A percentile compares a stretch with the other conserved stretches of the same genome.
Evolutionary conservation across 2,113 vertebrate genomes (phyloP).

Genomic region (Bucco capensis): DNA sequence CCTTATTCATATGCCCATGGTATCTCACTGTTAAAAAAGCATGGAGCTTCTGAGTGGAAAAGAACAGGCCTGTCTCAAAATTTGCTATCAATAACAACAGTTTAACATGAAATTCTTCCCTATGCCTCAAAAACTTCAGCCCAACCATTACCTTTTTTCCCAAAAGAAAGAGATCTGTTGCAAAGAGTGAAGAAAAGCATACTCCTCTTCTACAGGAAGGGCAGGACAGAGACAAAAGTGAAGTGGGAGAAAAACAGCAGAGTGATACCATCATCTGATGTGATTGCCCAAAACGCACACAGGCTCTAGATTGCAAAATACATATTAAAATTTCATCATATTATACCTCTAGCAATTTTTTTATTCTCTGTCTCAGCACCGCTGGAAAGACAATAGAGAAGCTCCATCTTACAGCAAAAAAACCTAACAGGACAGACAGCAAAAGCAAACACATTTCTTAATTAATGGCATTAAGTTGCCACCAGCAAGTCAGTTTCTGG

Average conservation of each 20-base stretch:
- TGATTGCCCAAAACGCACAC: not conserved
- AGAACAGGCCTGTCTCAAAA: not conserved
- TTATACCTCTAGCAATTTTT: not conserved
- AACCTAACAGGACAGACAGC: not conserved
- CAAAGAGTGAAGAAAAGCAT: not conserved
- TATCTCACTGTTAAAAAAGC: not conserved
- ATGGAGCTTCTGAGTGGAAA: not conserved
- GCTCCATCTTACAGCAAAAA: not conserved
- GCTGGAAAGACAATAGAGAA: not conserved
- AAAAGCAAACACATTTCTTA: not conserved
- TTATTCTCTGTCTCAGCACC: not conserved
- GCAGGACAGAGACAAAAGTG: not conserved
- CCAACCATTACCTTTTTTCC: not conserved
- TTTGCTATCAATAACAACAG: not conserved
- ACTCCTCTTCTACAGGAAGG: not conserved
- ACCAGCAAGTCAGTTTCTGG: not conserved
- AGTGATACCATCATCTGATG: not conserved
- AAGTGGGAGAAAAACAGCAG: not conserved
- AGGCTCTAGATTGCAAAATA: not conserved
- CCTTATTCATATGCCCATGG: not conserved
- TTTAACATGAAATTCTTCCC: not conserved
- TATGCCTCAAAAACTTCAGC: not conserved
- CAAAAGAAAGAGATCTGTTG: not conserved
- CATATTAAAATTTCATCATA: not conserved
- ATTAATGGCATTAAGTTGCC: not conserved